Percentiles rank a stretch among this genome's conserved stretches.
phyloP scores from a whole-genome alignment of 2,113 vertebrate species.

The Tychaedon coryphoeus region DNA sequence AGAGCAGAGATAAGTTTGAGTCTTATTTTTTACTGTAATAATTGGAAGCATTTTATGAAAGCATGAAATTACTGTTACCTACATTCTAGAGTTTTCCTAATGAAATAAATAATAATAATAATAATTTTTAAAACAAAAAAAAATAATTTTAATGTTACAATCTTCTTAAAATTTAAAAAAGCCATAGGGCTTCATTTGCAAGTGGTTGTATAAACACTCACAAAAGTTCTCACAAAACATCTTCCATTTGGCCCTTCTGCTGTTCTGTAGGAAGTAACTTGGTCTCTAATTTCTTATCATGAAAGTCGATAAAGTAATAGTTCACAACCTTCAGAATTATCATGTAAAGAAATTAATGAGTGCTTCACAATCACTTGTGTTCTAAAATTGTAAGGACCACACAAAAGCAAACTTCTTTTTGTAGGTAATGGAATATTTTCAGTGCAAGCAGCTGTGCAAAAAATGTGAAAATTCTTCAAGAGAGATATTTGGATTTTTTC shows the following conservation, averaged over 20 bases:
- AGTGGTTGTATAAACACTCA: neutral
- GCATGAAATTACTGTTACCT: neutral
- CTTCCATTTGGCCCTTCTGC: neutral
- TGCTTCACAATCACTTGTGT: neutral
- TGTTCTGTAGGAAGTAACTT: neutral
- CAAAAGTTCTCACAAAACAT: neutral
- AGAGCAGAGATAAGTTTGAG: neutral
- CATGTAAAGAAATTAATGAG: neutral
- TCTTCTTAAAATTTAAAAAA: neutral
- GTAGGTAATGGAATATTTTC: neutral
- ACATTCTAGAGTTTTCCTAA: neutral
- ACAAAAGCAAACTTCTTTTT: neutral
- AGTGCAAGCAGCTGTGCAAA: neutral
- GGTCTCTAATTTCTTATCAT: neutral
- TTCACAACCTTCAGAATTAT: neutral
- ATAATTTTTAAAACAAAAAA: neutral
- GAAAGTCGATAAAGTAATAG: neutral
- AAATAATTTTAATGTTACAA: neutral
- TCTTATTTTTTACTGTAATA: neutral
- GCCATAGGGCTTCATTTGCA: rapidly evolving
- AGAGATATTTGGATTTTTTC: neutral
- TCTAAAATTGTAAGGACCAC: neutral
- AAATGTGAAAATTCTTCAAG: neutral
- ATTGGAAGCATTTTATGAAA: neutral
- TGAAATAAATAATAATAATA: neutral